phyloP scores from a whole-genome alignment of 2,888 invertebrate genomes.

The Teleiodes luculella region DNA sequence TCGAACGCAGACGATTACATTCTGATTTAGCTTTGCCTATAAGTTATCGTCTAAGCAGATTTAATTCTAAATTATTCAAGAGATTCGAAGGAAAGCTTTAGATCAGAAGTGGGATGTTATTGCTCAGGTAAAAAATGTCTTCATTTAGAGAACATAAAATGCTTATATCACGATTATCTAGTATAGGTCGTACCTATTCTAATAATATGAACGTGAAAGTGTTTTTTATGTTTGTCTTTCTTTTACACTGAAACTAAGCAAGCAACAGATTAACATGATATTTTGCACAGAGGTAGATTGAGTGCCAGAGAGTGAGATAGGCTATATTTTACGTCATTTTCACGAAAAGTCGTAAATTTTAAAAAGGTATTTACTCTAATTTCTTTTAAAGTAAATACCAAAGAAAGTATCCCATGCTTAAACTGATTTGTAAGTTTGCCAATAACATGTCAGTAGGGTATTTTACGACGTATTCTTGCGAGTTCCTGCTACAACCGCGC shows the following conservation, averaged over 20 bases:
- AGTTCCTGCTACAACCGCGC: constrained; percentile 30
- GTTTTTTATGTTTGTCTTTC: too few species aligned
- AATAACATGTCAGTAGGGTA: constrained; percentile 49
- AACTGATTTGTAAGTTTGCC: constrained; percentile 38
- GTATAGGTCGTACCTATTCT: too few species aligned
- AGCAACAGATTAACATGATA: too few species aligned
- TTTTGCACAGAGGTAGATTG: too few species aligned
- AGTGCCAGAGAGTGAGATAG: too few species aligned
- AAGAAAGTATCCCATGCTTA: background rate
- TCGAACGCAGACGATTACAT: background rate
- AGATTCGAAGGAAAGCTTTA: background rate
- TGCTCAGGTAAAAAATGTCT: too few species aligned
- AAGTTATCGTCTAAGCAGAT: constrained; percentile 5
- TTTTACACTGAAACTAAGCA: too few species aligned
- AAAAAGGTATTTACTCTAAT: background rate
- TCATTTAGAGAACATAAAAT: background rate
- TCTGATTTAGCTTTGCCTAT: background rate
- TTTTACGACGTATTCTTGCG: constrained; percentile 59
- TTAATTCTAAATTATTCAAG: background rate
- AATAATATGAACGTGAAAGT: too few species aligned
- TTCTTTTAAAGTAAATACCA: background rate
- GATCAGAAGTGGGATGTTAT: too few species aligned
- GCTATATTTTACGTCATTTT: too few species aligned
- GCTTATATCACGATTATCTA: too few species aligned
- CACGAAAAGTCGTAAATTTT: too few species aligned